A percentile compares a stretch with the other conserved stretches of the same genome.
Conservation (phyloP, 2,888 invertebrate genomes). For the Drosophila sordidula region DNA sequence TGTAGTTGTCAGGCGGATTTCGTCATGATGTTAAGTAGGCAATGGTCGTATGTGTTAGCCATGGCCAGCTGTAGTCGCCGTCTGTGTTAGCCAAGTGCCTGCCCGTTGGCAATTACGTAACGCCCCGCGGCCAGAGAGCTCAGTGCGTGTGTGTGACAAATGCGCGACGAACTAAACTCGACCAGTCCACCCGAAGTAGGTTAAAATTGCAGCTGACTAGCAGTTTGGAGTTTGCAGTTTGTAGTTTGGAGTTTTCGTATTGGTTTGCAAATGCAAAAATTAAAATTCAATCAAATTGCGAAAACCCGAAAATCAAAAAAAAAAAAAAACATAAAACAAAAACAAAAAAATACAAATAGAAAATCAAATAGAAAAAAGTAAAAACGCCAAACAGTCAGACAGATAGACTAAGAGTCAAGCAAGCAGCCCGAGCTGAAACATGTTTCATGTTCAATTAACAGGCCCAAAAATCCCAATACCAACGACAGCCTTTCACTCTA, state of each 20-base stretch:
- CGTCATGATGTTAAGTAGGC: constrained; percentile 79
- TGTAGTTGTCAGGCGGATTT: constrained; percentile 58
- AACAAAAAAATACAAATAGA: constrained; percentile 2
- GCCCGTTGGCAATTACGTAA: constrained; percentile 70
- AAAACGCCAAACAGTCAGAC: constrained; percentile 40
- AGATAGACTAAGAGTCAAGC: constrained; percentile 33
- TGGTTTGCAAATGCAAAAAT: constrained; percentile 73
- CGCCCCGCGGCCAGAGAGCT: constrained; percentile 43
- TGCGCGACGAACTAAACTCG: constrained; percentile 80
- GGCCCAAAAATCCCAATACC: constrained; percentile 47
- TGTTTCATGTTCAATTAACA: constrained; percentile 80
- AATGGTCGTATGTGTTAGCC: constrained; percentile 64
- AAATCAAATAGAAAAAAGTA: constrained; percentile 10
- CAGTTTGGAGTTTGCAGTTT: constrained; percentile 56
- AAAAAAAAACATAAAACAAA: constrained; percentile 4
- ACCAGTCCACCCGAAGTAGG: constrained; percentile 72
- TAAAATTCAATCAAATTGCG: constrained; percentile 82
- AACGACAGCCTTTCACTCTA: constrained; percentile 61
- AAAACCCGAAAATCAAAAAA: constrained; percentile 55
- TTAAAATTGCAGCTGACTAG: constrained; percentile 77
- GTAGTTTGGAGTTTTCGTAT: constrained; percentile 50
- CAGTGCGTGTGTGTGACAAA: constrained; percentile 76
- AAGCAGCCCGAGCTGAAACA: constrained; percentile 50
- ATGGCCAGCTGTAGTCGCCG: constrained; percentile 61
- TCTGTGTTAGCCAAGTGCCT: constrained; percentile 55